Evolutionary conservation across 2,888 invertebrate genomes (phyloP), one percentile per base, ranked within the genome.

Genomic region (Ceraclea dissimilis): DNA sequence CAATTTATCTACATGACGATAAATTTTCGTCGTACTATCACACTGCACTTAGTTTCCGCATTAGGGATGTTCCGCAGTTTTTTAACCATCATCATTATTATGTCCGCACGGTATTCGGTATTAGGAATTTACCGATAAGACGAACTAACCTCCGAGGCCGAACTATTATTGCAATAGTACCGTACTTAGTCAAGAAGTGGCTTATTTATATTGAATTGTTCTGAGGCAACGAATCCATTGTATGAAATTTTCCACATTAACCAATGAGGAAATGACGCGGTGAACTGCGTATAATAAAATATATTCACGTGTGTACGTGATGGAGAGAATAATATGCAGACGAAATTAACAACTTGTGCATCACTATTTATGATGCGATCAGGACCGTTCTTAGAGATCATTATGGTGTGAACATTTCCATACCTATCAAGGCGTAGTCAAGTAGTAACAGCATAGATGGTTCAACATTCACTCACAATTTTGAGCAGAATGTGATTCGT

Each of bases 41-140:
- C 16, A 39, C 5, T 39, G 39, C 39, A 39, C 13, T 39, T n/a
- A 39, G 56, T 60, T 60, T 60, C 60, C 60, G 60, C 58, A 58
- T 54, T 55, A 54, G 60, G 57, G 54, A 48, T 54, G 49, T 48
- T 31, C 49, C 34, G 22, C 18, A 33, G 34, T 49, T 54, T 52
- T 49, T 50, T 17, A 50, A 46, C 39, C 39, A 39, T 39, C 39
- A 16, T 39, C 16, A 39, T 39, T 39, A 39, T 39, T 39, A 39
- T 39, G 39, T 39, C 39, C 16, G 39, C 39, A 39, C 39, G 13
- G 39, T 16, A 39, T 16, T 39, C 4, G 16, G 39, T 13, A 39
- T 16, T 31, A 11, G 11, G 31, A 8, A 31, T 39, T 16, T 39
- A 16, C 39, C 13, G 39, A 39, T 39, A 39, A 39, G 13, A 39